Base-by-base conservation (phyloP, 1,140 invertebrate species). In the Drosophila insularis region DNA sequence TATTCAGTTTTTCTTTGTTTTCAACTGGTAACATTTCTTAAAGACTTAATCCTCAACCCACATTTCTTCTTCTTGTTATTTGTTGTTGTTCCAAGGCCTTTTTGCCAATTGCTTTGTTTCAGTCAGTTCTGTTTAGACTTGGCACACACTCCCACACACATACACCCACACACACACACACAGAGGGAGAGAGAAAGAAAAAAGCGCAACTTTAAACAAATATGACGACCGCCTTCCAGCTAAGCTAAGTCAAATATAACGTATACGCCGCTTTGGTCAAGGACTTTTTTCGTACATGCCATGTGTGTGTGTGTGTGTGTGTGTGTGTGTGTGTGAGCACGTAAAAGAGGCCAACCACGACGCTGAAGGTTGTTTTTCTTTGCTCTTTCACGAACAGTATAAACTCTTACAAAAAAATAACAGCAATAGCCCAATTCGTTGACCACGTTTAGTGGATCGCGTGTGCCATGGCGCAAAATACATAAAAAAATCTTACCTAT, bases 191-290 rank as follows among this genome's bases (percentile, higher is more conserved):
- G 32, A 17, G 17, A n/a, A n/a, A 13, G 14, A 35, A 58, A 58
- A 37, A 32, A 58, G 17, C 55, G 55, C 37, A 58, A 58, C 31
- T 32, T 35, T 60, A 63, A 63, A 68, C 54, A 75, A 76, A 76
- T 76, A 73, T 56, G 40, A 35, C 40, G 61, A 40, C 46, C 43
- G 43, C 43, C 43, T 50, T 50, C 46, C 35, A 14, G 35, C 35
- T 37, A 61, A 73, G 46, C 62, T 37, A 58, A 58, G 55, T 32
- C 61, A 76, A 76, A 76, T 68, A 76, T 76, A 68, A 71, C 55
- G 46, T 71, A 76, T 68, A 76, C 74, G 74, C 61, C 21, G 39
- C 50, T 66, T 69, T 68, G 60, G 60, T 59, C 74, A 73, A 65
- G 71, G 74, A 58, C 43, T 58, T 32, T 61, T 70, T 39, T 65